These are phyloP conservation scores for Macaca fascicularis DNA, from an alignment of 2,113 vertebrate species.

Conservation along the genomic window DNA sequence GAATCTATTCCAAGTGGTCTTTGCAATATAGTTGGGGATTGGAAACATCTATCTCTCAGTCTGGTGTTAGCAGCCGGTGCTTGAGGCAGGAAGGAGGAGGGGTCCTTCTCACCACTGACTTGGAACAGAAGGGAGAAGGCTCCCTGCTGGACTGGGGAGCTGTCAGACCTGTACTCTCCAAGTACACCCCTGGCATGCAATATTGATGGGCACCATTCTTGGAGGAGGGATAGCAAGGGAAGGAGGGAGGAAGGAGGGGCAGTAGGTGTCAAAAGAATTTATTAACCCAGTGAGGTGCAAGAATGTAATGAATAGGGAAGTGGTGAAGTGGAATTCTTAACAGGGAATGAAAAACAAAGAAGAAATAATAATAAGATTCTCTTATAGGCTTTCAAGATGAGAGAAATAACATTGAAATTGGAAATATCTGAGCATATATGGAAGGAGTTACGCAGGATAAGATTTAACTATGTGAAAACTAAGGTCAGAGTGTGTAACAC, in stretches of 20 bases:
- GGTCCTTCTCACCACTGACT: conserved; percentile 23
- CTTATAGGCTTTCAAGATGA: background rate
- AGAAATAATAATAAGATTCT: conserved; percentile 38
- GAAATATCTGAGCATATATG: background rate
- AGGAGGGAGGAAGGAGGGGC: background rate
- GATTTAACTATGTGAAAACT: background rate
- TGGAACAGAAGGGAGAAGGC: conserved; percentile 55
- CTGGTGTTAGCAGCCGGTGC: background rate
- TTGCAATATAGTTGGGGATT: conserved; percentile 24
- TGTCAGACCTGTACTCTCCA: conserved; percentile 34
- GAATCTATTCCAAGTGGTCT: conserved; percentile 53
- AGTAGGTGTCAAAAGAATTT: conserved; percentile 57
- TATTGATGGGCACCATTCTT: conserved; percentile 51
- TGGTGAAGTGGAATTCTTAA: conserved; percentile 31
- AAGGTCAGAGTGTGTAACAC: conserved; percentile 1
- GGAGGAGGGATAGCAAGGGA: background rate
- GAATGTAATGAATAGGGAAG: conserved; percentile 57
- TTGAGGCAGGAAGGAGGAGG: conserved; percentile 26
- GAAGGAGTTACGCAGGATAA: background rate
- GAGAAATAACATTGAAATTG: background rate
- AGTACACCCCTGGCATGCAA: conserved; percentile 56
- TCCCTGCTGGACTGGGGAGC: conserved; percentile 36
- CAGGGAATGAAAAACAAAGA: conserved; percentile 39
- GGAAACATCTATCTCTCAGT: conserved; percentile 50
- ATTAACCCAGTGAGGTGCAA: conserved; percentile 63